phyloP scores from a whole-genome alignment of 2,113 vertebrate genomes.

The Rhipidura dahli region DNA sequence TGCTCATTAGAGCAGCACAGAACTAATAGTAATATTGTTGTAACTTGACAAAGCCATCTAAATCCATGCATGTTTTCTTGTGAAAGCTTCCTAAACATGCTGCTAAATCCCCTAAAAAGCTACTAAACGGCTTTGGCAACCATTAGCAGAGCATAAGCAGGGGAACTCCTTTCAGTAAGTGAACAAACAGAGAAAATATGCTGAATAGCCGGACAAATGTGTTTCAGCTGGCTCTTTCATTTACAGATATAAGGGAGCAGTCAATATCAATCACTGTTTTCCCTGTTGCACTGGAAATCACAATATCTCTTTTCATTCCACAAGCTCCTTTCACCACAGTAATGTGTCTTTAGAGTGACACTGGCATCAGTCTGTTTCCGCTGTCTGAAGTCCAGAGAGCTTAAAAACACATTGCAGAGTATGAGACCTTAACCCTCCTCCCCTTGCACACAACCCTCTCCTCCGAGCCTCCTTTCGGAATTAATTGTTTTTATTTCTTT shows the following conservation, averaged over 20 bases:
- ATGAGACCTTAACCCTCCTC: conserved; percentile 62
- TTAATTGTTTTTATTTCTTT: conserved; percentile 52
- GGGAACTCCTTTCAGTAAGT: conserved; percentile 73
- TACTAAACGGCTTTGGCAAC: conserved; percentile 74
- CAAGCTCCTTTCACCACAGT: conserved; percentile 67
- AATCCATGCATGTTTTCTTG: conserved; percentile 69
- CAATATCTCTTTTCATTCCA: conserved; percentile 74
- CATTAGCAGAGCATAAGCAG: conserved; percentile 64
- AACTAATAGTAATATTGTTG: conserved; percentile 72
- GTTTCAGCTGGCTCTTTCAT: conserved; percentile 77
- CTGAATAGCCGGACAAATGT: conserved; percentile 75
- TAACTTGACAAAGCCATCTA: conserved; percentile 73
- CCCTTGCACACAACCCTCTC: conserved; percentile 18
- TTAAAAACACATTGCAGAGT: conserved; percentile 70
- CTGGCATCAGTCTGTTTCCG: conserved; percentile 72
- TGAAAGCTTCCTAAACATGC: conserved; percentile 74
- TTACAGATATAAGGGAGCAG: conserved; percentile 66
- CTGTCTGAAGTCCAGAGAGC: conserved; percentile 71
- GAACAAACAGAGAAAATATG: conserved; percentile 77
- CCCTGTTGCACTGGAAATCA: conserved; percentile 73
- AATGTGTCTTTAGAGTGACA: conserved; percentile 74
- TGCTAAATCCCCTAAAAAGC: conserved; percentile 77
- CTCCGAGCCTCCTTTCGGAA: conserved; percentile 14
- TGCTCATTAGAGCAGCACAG: conserved; percentile 67
- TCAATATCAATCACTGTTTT: conserved; percentile 77